Percentiles rank a stretch among this genome's conserved stretches.
Conservation (phyloP, 30 jellyfish, hydroid and myxozoan species). For the Sanderia malayensis region DNA sequence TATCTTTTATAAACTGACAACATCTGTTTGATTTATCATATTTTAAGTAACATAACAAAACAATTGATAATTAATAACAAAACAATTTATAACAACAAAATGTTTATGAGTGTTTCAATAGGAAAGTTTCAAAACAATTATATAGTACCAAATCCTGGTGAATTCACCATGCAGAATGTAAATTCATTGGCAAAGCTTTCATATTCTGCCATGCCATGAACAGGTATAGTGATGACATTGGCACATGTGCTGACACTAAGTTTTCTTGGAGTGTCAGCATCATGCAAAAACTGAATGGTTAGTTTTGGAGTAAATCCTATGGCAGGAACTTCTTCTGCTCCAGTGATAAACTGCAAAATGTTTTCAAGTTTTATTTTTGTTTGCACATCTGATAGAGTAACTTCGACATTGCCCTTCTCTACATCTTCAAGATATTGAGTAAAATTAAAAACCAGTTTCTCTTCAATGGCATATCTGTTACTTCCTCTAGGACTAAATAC, state of each 20-base stretch:
- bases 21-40: no score
- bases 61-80: neutral
- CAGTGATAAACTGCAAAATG: conserved; percentile 16
- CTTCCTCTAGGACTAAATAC: conserved; percentile 2
- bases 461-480: conserved; percentile 5
- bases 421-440: conserved; percentile 15
- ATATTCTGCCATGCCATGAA: neutral
- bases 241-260: conserved; percentile 12
- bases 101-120: no score
- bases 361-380: neutral
- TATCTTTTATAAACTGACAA: no score
- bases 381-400: neutral
- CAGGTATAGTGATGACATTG: neutral
- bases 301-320: conserved; percentile 1
- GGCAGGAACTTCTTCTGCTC: conserved; percentile 11
- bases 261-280: neutral
- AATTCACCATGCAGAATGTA: conserved; percentile 6
- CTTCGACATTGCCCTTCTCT: conserved; percentile 4
- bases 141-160: neutral
- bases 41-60: neutral
- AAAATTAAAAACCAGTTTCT: neutral
- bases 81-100: neutral
- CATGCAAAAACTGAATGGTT: conserved; percentile 7
- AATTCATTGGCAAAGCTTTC: neutral
- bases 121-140: no score